Evolutionary conservation across 2,113 vertebrate species (phyloP).

Genomic region (Chunga burmeisteri): DNA sequence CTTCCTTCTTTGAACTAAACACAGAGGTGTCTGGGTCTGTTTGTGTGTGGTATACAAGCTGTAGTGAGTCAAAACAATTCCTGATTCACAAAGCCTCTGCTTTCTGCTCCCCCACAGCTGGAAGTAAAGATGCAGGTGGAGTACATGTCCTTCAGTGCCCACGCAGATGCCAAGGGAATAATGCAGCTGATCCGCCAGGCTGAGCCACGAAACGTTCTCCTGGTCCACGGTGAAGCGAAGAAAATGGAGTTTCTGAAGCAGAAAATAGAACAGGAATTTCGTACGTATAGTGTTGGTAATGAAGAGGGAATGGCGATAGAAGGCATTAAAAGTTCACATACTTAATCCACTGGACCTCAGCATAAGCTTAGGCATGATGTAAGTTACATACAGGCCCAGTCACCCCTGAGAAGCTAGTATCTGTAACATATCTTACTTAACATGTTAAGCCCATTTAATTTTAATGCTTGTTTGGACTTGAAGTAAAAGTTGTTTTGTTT

Average conservation of each 20-base stretch:
- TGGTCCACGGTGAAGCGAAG: conserved; percentile 93
- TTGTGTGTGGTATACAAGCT: fast-evolving
- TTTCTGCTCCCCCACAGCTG: conserved; percentile 71
- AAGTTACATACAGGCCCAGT: too few species aligned
- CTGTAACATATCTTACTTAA: fast-evolving
- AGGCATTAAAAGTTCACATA: fast-evolving
- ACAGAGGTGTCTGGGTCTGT: not conserved
- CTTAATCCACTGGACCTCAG: not conserved
- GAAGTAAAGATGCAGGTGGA: conserved; percentile 99
- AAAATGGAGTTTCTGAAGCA: conserved; percentile 98
- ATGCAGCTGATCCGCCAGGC: conserved; percentile 99
- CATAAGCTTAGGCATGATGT: fast-evolving
- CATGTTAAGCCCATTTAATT: not conserved
- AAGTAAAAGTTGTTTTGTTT: not conserved
- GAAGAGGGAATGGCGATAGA: fast-evolving
- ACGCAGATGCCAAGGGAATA: conserved; percentile 95
- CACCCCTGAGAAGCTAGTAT: fast-evolving
- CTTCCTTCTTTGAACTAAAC: fast-evolving
- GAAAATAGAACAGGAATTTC: conserved; percentile 96
- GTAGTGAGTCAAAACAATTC: not conserved
- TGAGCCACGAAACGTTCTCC: conserved; percentile 87
- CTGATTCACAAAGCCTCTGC: too few species aligned
- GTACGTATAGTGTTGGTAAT: conserved; percentile 48
- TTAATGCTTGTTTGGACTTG: not conserved
- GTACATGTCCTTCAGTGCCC: conserved; percentile 98